Percentiles rank a stretch among this genome's conserved stretches.
phyloP scores from a whole-genome alignment of 2,113 vertebrate genomes.

The Alligator mississippiensis region DNA sequence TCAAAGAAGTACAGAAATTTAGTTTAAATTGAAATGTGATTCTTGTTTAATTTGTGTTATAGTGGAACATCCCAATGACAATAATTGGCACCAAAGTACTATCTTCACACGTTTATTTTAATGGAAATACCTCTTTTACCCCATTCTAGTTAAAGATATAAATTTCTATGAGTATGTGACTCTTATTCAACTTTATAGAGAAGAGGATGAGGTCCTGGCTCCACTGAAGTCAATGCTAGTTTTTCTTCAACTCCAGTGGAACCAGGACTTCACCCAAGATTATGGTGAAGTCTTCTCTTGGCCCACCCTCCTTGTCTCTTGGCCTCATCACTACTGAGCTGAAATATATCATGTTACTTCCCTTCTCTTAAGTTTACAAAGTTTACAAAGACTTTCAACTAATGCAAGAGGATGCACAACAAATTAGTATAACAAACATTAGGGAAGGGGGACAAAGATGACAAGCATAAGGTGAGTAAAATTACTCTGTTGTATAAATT shows the following conservation, averaged over 20 bases:
- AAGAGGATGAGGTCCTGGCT: neutral
- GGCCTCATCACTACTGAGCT: neutral
- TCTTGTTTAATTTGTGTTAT: no score
- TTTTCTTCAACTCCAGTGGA: neutral
- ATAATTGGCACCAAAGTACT: no score
- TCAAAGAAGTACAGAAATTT: neutral
- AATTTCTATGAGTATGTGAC: no score
- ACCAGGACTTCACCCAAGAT: neutral
- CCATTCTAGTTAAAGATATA: no score
- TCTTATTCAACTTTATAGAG: no score
- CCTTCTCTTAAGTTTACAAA: neutral
- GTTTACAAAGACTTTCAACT: neutral
- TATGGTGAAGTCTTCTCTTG: no score
- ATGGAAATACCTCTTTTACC: no score
- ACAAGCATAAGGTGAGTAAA: fast-evolving
- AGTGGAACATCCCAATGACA: no score
- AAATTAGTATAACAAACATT: neutral
- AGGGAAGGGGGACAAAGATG: neutral
- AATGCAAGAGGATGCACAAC: neutral
- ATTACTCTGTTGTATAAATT: neutral
- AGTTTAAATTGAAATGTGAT: no score
- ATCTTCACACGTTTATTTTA: no score
- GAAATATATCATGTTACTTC: neutral
- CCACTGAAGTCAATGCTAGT: neutral
- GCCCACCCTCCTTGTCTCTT: neutral